A percentile compares a stretch with the other conserved stretches of the same genome.
Conservation (phyloP, 2,888 invertebrate genomes). For the Clanis bilineata region DNA sequence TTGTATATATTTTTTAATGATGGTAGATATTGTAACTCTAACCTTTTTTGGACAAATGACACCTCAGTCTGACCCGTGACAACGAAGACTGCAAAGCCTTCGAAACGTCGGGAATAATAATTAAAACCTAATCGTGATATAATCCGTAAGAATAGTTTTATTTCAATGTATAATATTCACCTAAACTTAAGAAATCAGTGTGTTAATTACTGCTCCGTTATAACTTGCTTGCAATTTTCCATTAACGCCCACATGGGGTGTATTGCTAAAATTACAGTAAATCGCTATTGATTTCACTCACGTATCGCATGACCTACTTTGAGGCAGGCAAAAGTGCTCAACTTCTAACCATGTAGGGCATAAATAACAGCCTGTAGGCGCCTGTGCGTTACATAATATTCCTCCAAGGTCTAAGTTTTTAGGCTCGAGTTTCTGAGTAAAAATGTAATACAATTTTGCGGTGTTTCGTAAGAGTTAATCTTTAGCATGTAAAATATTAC, state of each 20-base stretch:
- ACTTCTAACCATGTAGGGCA: constrained; percentile 9
- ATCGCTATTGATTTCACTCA: constrained; percentile 11
- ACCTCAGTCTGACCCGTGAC: too few species aligned
- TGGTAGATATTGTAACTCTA: too few species aligned
- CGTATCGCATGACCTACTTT: constrained; percentile 9
- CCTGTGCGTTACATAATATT: constrained; percentile 2
- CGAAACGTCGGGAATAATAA: too few species aligned
- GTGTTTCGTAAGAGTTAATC: not conserved
- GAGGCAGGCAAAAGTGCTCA: not conserved
- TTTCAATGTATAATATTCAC: too few species aligned
- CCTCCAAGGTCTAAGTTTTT: not conserved
- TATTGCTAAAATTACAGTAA: constrained; percentile 10
- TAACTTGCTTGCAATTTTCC: not conserved
- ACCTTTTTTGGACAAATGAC: too few species aligned
- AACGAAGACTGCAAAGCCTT: too few species aligned
- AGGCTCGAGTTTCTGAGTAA: not conserved
- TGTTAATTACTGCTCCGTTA: not conserved
- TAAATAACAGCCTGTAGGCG: constrained; percentile 4
- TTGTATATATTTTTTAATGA: too few species aligned
- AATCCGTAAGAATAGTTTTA: too few species aligned
- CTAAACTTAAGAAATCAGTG: too few species aligned
- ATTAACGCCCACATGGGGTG: not conserved
- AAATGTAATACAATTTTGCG: not conserved
- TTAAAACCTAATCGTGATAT: too few species aligned
- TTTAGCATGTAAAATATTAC: not conserved